Evolutionary conservation across 2,888 invertebrate genomes (phyloP).

Genomic region (Osmoderma eremita): DNA sequence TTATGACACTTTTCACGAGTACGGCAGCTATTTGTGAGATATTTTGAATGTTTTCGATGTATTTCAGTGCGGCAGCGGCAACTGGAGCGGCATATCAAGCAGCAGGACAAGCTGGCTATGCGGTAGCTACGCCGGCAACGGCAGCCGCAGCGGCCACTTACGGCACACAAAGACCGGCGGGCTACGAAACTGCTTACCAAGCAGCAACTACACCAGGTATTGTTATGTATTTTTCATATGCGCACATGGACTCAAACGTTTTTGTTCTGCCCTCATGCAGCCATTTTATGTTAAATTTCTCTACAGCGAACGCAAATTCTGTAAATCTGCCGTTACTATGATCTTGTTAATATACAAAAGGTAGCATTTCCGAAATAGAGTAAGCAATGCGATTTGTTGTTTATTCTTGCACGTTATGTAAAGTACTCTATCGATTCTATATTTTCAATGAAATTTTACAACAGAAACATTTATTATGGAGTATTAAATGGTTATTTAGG

Average conservation of each 20-base stretch:
- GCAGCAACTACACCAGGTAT: constrained; percentile 76
- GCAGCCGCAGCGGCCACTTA: constrained; percentile 86
- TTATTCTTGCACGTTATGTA: too few relatives aligned
- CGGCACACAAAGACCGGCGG: constrained; percentile 83
- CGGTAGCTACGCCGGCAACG: constrained; percentile 82
- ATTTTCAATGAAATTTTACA: too few relatives aligned
- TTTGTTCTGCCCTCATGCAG: constrained; percentile 35
- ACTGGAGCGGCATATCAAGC: constrained; percentile 86
- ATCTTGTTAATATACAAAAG: too few relatives aligned
- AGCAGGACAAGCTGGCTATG: constrained; percentile 85
- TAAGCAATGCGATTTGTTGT: too few relatives aligned
- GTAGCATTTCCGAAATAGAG: too few relatives aligned
- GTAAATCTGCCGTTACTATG: neutral
- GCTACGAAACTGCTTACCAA: constrained; percentile 86
- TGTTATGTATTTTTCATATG: neutral
- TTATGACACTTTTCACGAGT: constrained; percentile 21
- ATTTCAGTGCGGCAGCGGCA: constrained; percentile 71
- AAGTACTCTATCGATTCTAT: too few relatives aligned
- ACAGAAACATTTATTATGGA: too few relatives aligned
- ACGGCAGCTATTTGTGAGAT: constrained; percentile 39
- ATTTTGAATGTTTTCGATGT: constrained; percentile 38
- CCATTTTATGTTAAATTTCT: constrained; percentile 18
- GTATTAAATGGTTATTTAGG: too few relatives aligned
- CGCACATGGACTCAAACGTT: neutral
- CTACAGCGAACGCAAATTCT: neutral